Percentiles rank a stretch among this genome's conserved stretches.
Evolutionary conservation across 2,113 vertebrate species (phyloP).

Genomic region (Halcyon senegalensis): DNA sequence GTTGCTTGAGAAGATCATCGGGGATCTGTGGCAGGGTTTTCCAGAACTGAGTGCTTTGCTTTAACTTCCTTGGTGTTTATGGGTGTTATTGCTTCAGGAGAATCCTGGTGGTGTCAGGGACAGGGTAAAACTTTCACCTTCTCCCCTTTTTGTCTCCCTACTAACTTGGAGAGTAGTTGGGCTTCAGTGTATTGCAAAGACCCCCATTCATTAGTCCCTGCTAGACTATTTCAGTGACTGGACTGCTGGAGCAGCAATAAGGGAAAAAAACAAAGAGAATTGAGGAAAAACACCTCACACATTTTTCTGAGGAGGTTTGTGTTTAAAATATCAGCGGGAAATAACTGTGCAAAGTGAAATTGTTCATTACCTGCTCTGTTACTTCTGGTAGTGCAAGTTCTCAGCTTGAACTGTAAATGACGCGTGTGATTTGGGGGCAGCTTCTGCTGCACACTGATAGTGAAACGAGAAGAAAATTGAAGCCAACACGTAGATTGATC

Average conservation of each 20-base stretch:
- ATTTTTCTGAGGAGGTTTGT: background rate
- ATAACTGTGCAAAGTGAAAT: background rate
- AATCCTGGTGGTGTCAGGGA: background rate
- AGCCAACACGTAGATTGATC: background rate
- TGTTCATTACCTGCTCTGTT: background rate
- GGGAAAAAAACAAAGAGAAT: too few relatives aligned
- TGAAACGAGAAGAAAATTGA: background rate
- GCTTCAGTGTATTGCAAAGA: background rate
- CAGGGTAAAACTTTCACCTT: background rate
- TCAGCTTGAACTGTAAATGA: background rate
- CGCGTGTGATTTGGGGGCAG: background rate
- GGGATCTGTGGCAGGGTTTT: background rate
- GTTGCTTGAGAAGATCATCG: background rate
- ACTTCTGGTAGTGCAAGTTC: background rate
- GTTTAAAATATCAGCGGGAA: background rate
- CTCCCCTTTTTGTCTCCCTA: rapidly evolving
- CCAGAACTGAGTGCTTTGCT: background rate
- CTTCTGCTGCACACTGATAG: background rate
- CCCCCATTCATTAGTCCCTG: rapidly evolving
- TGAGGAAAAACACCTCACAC: background rate
- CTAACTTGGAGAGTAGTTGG: background rate
- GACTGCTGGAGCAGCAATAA: background rate
- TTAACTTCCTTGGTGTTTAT: background rate
- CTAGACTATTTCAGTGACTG: background rate
- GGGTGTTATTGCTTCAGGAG: background rate